Evolutionary conservation across 2,113 vertebrate species (phyloP), one percentile per base, ranked within the genome.

Genomic region (Bambusicola thoracicus): DNA sequence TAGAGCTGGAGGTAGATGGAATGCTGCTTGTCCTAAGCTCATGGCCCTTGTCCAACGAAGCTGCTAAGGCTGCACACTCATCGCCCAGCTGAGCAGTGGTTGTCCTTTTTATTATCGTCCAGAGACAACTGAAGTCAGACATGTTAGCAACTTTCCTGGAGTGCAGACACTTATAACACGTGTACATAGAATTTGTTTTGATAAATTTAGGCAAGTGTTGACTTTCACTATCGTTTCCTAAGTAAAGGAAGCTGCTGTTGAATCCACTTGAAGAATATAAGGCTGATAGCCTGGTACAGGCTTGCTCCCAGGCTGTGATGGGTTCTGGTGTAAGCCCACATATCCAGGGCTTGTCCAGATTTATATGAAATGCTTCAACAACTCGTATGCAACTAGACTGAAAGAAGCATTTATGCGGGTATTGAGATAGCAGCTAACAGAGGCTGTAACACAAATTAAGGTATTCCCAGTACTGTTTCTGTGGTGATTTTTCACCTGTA

Each of bases 11-110:
- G 59, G 38, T 10, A 6, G 27, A 21, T 30, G 36, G 55, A 38
- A 20, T 38, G 38, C 11, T 59, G 13, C 48, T 51, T 41, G 15
- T 67, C 67, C 73, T 19, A 56, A 84, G 21, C 8, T 21, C 36
- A 29, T 30, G 36, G 46, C 46, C 32, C 17, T 0, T 21, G 12
- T 36, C 68, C 38, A n/a, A 21, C 40, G 1, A 1, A 36, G 46
- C 69, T 56, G 12, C 81, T 25, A 4, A 21, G 53, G 46, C 48
- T 56, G n/a, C 5, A 13, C 10, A 48, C 1, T 5, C 12, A 48
- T 51, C 41, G 5, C 41, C 34, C 2, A 0, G 0, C 5, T 36
- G 21, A 73, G n/a, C 61, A 63, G 25, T 6, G 29, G 46, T 11
- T 73, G 70, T 76, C 63, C 27, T 67, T 16, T 17, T 62, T 43